Base-by-base conservation (phyloP, 2,888 invertebrate species). In the Anthrax anthrax region DNA sequence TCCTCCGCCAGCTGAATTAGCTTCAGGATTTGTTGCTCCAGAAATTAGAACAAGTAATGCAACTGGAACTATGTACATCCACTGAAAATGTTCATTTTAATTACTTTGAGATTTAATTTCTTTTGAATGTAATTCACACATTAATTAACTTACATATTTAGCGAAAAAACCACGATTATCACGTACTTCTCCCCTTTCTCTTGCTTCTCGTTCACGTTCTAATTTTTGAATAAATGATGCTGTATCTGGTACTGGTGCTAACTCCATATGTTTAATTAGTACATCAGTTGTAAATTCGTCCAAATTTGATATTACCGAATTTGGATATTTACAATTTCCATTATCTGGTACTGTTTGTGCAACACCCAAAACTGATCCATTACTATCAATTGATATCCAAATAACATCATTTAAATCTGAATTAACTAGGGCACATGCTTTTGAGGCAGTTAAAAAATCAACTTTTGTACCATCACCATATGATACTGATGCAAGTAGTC, bases 1-100 rank as follows among this genome's bases (percentile, higher is more conserved):
- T 23, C 49, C 46, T n/a, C 48, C 17, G 29, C 64, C 27, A 57
- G 65, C 34, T 23, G 42, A 34, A 23, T 59, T 64, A 50, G 72
- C 76, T 55, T 87, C 90, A 47, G 84, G 89, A 69, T 82, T 88
- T 49, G 84, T 77, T 32, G 88, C 87, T 51, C 89, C 87, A 44
- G 92, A 87, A 53, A 96, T 74, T 62, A 95, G 78, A 57, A 96
- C 79, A 59, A 97, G 81, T 53, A 97, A 80, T 42, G 90, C 83
- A 29, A 92, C 80, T 6, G 96, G 95, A 39, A 97, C 84, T 57
- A 97, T 92, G 69, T 96, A 97, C 91, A 97, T 96, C 96, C 96
- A 97, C 94, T 95, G 76, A 54, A 79, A 85, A 66, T 56, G 52
- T 41, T 23, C 4, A 23, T 23, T 23, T 23, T n/a, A n/a, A 8